phyloP scores from a whole-genome alignment of 2,888 invertebrate species.

The Chydorus sphaericus region DNA sequence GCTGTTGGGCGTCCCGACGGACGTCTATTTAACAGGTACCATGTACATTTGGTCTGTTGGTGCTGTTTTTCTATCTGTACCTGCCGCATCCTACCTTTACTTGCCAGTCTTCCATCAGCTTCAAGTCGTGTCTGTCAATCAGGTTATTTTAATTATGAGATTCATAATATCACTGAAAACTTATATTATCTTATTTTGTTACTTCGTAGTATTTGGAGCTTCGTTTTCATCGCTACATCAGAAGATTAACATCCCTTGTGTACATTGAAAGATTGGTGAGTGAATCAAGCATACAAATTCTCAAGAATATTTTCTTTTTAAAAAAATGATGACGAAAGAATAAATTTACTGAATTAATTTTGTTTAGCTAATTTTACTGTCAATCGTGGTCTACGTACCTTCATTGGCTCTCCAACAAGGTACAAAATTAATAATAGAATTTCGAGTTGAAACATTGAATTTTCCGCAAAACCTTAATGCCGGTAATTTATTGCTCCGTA shows the following conservation, averaged over 20 bases:
- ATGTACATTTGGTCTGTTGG: constrained; percentile 38
- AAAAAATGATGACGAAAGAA: too few relatives aligned
- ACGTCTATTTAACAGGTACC: constrained; percentile 65
- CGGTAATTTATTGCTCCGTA: too few relatives aligned
- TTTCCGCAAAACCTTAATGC: too few relatives aligned
- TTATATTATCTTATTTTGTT: constrained; percentile 8
- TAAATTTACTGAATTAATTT: neutral
- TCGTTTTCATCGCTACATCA: constrained; percentile 18
- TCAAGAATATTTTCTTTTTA: neutral
- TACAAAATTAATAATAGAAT: constrained; percentile 23
- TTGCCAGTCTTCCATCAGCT: constrained; percentile 23
- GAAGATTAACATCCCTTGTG: constrained; percentile 15
- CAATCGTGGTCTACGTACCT: constrained; percentile 72
- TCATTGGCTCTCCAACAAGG: constrained; percentile 67
- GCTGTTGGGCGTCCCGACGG: constrained; percentile 59
- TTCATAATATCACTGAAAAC: too few relatives aligned
- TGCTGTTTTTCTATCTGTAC: constrained; percentile 23
- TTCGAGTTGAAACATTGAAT: neutral
- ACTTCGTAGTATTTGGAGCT: constrained; percentile 20
- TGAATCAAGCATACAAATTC: constrained; percentile 11
- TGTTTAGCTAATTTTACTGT: constrained; percentile 45
- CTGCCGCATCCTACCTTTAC: constrained; percentile 21
- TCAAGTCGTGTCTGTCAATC: constrained; percentile 24
- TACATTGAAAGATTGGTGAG: constrained; percentile 19
- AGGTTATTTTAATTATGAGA: constrained; percentile 34